phyloP scores from a whole-genome alignment of 2,888 invertebrate genomes.

The Mesopsocus fuscifrons region DNA sequence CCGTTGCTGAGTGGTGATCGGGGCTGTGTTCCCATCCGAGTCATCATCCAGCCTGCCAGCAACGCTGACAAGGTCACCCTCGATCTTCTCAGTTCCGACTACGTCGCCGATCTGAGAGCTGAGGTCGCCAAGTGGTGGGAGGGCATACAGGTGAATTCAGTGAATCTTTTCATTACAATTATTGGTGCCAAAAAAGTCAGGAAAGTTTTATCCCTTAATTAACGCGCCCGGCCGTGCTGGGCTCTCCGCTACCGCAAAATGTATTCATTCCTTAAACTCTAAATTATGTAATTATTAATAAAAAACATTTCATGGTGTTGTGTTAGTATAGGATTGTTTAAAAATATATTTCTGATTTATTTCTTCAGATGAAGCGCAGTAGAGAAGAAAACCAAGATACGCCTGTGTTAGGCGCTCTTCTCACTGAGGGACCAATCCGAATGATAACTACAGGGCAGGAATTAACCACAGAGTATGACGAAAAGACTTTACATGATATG shows the following conservation, averaged over 20 bases:
- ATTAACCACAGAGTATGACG: constrained; percentile 78
- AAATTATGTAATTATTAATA: no score
- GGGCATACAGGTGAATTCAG: constrained; percentile 24
- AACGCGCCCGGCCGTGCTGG: no score
- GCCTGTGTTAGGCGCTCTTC: constrained; percentile 43
- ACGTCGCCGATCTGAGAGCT: constrained; percentile 78
- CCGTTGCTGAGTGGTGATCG: constrained; percentile 34
- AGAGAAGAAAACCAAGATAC: constrained; percentile 18
- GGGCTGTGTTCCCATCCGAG: constrained; percentile 43
- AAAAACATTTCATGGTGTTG: no score
- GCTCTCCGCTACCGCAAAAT: no score
- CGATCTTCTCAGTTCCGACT: constrained; percentile 65
- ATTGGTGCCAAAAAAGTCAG: constrained; percentile 10
- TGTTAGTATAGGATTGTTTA: no score
- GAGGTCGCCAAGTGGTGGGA: constrained; percentile 97
- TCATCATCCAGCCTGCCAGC: constrained; percentile 76
- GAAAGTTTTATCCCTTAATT: no score
- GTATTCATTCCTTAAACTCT: no score
- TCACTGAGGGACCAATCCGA: constrained; percentile 68
- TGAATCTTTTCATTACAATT: no score
- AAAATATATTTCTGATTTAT: no score
- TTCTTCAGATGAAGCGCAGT: background rate
- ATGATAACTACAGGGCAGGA: constrained; percentile 92
- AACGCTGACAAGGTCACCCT: constrained; percentile 67
- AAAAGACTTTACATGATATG: constrained; percentile 74